phyloP scores from a whole-genome alignment of 2,113 vertebrate genomes.

The Phocoena sinus region DNA sequence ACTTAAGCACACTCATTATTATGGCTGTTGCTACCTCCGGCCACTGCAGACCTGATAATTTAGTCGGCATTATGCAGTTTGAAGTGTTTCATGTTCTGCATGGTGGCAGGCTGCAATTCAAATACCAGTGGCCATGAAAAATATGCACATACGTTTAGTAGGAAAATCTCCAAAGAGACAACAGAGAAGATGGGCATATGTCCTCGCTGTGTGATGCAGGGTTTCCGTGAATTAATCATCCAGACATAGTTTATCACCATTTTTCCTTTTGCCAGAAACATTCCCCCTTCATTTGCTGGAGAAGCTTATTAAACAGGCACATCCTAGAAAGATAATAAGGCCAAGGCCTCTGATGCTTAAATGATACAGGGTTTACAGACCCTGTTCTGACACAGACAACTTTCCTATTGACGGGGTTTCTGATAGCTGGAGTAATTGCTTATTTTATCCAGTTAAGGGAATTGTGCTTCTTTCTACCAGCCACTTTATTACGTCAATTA shows the following conservation, averaged over 20 bases:
- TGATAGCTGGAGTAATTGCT: conserved; percentile 82
- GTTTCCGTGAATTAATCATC: conserved; percentile 89
- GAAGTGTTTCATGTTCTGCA: conserved; percentile 96
- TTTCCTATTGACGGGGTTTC: conserved; percentile 74
- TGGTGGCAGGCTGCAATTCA: conserved; percentile 91
- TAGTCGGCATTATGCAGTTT: conserved; percentile 96
- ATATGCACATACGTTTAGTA: conserved; percentile 99
- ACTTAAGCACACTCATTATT: conserved; percentile 93
- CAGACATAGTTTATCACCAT: conserved; percentile 89
- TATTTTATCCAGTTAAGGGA: conserved; percentile 82
- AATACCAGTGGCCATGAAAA: conserved; percentile 96
- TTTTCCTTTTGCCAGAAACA: conserved; percentile 87
- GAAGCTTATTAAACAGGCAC: conserved; percentile 81
- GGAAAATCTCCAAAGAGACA: conserved; percentile 95
- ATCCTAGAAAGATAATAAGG: conserved; percentile 78
- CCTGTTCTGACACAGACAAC: conserved; percentile 75
- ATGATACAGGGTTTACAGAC: conserved; percentile 79
- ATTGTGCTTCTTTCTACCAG: conserved; percentile 72
- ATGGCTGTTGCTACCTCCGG: conserved; percentile 90
- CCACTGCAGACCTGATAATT: conserved; percentile 95
- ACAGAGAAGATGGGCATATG: conserved; percentile 92
- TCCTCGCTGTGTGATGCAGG: conserved; percentile 85
- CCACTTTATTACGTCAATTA: conserved; percentile 83
- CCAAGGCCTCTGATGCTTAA: conserved; percentile 76
- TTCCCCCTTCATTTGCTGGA: conserved; percentile 78